These are phyloP conservation scores for Petrocephalus zakoni DNA, from an alignment of 2,113 vertebrate species.

Conservation along the genomic window DNA sequence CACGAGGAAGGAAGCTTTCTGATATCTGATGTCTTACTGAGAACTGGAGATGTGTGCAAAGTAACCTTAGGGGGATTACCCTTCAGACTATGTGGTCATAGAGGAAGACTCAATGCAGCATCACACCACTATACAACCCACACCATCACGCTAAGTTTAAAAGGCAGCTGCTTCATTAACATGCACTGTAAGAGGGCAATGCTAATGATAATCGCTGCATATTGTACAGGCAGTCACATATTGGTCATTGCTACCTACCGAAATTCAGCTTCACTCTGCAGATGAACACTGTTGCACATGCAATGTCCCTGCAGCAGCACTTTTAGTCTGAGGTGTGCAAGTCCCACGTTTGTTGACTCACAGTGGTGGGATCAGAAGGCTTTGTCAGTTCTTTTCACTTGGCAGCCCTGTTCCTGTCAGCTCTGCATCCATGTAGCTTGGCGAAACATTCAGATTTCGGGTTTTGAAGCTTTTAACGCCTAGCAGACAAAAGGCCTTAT, in stretches of 20 bases:
- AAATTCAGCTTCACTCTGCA: background rate
- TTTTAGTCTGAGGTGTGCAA: background rate
- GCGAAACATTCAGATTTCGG: background rate
- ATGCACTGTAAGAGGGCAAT: background rate
- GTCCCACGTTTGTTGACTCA: background rate
- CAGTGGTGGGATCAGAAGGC: background rate
- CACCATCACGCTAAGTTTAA: background rate
- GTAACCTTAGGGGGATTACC: background rate
- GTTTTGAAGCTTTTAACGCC: background rate
- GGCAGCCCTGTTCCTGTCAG: background rate
- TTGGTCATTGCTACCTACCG: conserved; percentile 20
- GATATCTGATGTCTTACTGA: background rate
- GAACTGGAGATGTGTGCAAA: background rate
- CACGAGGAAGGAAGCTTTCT: background rate
- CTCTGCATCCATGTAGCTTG: background rate
- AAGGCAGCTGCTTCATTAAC: background rate
- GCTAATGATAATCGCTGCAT: background rate
- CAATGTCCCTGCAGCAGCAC: too few species aligned
- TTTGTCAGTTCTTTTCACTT: background rate
- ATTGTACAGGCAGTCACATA: background rate
- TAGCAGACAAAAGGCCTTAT: background rate
- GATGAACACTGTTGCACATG: background rate
- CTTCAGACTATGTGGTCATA: background rate
- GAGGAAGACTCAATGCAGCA: background rate
- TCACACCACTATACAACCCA: background rate